These are phyloP conservation scores for Drosophila helvetica DNA, from an alignment of 2,888 invertebrate species.

Conservation along the genomic window DNA sequence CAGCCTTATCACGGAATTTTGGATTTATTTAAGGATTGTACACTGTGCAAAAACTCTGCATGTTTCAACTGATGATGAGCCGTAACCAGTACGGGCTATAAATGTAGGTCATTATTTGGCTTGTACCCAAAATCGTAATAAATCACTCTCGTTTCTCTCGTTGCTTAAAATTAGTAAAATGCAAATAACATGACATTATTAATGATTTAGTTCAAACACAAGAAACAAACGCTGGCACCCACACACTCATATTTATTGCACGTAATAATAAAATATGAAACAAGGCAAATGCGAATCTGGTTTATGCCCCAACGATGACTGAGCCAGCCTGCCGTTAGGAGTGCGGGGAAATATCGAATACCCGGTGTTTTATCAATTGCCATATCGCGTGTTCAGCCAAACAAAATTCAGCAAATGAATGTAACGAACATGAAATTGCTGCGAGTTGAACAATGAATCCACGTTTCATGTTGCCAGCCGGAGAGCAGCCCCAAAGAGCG, in stretches of 20 bases:
- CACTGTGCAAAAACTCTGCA: neutral
- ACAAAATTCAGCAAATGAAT: slow-evolving; percentile 41
- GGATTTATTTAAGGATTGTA: neutral
- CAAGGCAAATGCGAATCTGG: slow-evolving; percentile 40
- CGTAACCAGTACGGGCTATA: neutral
- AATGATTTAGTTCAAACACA: slow-evolving; percentile 58
- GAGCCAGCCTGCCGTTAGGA: slow-evolving; percentile 12
- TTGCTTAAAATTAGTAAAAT: slow-evolving; percentile 62
- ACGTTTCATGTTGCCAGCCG: slow-evolving; percentile 46
- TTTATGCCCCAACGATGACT: slow-evolving; percentile 37
- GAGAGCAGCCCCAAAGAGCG: slow-evolving; percentile 4
- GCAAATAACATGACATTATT: slow-evolving; percentile 71
- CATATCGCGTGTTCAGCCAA: slow-evolving; percentile 67
- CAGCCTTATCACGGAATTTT: neutral
- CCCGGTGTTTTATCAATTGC: slow-evolving; percentile 79
- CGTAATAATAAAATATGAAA: slow-evolving; percentile 51
- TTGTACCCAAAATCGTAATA: slow-evolving; percentile 42
- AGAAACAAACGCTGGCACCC: slow-evolving; percentile 17
- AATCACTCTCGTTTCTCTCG: slow-evolving; percentile 55
- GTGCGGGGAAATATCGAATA: slow-evolving; percentile 68
- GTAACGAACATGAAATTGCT: slow-evolving; percentile 44
- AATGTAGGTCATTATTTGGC: slow-evolving; percentile 39
- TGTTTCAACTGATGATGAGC: neutral
- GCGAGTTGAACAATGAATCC: slow-evolving; percentile 57
- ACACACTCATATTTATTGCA: slow-evolving; percentile 29